Base-by-base conservation (phyloP, 2,888 invertebrate genomes). In the Athrips mouffetella region DNA sequence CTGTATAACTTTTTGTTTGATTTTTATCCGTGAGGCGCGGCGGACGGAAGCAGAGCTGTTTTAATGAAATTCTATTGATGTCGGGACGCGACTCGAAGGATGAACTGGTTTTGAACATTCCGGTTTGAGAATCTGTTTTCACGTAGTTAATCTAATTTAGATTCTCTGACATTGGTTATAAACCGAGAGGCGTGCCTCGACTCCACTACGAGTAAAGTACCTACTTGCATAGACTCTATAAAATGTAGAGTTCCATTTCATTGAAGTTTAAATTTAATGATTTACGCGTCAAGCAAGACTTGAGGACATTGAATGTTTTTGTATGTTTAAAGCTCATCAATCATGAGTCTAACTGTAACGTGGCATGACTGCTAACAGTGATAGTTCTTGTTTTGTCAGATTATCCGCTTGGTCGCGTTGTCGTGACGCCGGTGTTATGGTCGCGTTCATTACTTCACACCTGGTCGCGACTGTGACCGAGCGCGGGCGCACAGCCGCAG, bases 381-480 rank as follows among this genome's bases (percentile, higher is more conserved):
- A n/a, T n/a, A n/a, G n/a, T n/a, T n/a, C n/a, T n/a, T n/a, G n/a
- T n/a, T n/a, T 20, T 37, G 10, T 37, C 37, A 37, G 20, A 37
- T 21, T 21, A 4, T 2, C n/a, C 18, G 21, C 6, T n/a, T 3
- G 1, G 6, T 6, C 20, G 18, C 10, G 37, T 21, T 21, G 10
- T 64, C 65, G 61, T 64, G 65, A 57, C 54, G 54, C 57, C 8
- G 40, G 40, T 13, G 40, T 40, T 39, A 29, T 37, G 18, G 40
- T 20, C 37, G 13, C 27, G 37, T 62, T 70, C 63, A 64, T 67
- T 67, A 71, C 59, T 65, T 60, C 59, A 57, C 60, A 53, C 52
- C 56, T 55, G 52, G 45, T 40, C 15, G 37, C 49, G 42, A 47
- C 39, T 30, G 50, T 45, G n/a, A n/a, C n/a, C n/a, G n/a, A n/a